Conservation (phyloP, 2,797 vertebrate genomes). For the Sebastes itinus region DNA sequence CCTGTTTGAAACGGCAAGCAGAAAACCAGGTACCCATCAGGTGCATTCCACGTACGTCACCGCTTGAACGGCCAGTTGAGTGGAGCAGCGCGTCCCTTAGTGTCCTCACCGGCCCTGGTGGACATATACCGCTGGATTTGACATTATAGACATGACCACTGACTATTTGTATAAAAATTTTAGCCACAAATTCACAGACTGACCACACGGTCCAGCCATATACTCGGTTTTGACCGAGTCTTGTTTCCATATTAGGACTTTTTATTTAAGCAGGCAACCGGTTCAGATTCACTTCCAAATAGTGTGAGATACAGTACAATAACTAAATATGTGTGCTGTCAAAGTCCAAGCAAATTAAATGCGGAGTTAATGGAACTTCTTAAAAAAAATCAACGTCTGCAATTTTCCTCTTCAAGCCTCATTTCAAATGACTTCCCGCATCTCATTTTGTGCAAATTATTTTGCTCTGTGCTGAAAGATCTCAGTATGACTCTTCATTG, state of each 20-base stretch:
- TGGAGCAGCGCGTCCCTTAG: fast-evolving
- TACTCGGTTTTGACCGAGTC: no score
- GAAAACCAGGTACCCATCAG: no score
- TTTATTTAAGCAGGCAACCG: not conserved
- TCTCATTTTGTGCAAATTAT: constrained; percentile 61
- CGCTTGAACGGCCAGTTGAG: no score
- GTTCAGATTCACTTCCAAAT: constrained; percentile 24
- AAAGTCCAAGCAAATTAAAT: constrained; percentile 59
- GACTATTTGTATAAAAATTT: no score
- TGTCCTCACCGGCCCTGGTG: no score
- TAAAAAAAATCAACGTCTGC: constrained; percentile 53
- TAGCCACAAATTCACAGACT: no score
- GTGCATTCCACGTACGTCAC: no score
- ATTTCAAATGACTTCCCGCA: constrained; percentile 54
- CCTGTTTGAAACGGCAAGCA: no score
- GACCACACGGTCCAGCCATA: no score
- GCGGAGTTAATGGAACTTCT: constrained; percentile 55
- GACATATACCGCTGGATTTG: no score
- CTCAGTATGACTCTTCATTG: constrained; percentile 33
- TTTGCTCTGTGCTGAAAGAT: constrained; percentile 39
- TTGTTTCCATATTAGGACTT: not conserved
- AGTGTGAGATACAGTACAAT: constrained; percentile 9
- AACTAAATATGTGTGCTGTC: constrained; percentile 17
- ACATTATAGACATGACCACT: no score
- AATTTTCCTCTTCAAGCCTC: constrained; percentile 60